Evolutionary conservation across 2,113 vertebrate species (phyloP).

Genomic region (Coptodon bakossiorum): DNA sequence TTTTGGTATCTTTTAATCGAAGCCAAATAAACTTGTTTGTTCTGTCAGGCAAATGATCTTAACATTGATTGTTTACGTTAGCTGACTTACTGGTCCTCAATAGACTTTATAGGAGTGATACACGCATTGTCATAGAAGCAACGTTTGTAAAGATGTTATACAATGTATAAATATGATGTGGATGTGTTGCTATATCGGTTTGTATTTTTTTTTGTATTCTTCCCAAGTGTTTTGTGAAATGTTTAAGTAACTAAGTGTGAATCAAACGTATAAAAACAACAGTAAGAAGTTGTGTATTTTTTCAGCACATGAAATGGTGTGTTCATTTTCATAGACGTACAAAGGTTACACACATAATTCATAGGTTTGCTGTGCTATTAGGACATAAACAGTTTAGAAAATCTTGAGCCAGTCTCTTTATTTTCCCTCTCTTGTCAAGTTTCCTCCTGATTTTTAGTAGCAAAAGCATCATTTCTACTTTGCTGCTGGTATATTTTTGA

Average conservation of each 20-base stretch:
- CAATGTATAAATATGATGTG: background rate
- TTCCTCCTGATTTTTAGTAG: background rate
- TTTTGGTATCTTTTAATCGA: background rate
- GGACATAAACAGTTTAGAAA: background rate
- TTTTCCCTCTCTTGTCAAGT: background rate
- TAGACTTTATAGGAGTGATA: background rate
- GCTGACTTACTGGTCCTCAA: background rate
- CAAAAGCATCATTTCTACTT: background rate
- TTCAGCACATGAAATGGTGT: background rate
- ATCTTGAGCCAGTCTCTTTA: background rate
- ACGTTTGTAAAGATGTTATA: background rate
- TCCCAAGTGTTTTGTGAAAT: background rate
- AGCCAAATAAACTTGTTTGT: background rate
- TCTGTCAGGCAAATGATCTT: background rate
- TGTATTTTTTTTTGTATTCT: background rate
- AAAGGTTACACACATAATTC: background rate
- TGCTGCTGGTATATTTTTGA: background rate
- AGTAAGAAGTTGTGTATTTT: background rate
- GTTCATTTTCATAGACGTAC: background rate
- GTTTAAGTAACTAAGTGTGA: background rate
- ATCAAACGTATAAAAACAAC: background rate
- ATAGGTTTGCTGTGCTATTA: background rate
- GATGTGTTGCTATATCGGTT: background rate
- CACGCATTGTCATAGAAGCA: background rate
- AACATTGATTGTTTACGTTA: background rate